Base-by-base conservation (phyloP, 2,888 invertebrate species). In the Theristus sp. region DNA sequence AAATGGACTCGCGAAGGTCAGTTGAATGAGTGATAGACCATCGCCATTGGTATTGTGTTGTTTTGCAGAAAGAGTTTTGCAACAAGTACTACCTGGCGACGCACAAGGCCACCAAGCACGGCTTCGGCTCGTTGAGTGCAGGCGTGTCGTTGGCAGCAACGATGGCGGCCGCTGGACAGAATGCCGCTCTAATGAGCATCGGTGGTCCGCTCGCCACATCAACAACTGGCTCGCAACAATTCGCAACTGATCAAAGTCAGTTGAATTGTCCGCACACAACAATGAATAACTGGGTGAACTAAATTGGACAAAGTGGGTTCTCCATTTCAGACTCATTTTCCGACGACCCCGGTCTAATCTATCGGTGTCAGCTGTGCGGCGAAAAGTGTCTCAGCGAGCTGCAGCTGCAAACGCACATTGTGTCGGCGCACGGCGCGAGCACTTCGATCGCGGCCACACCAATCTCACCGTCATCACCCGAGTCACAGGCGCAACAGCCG, bases 21-120 rank as follows among this genome's bases (percentile, higher is more conserved):
- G 38, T 17, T 13, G 38, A 38, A 38, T 13, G 17, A 38, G 17
- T 6, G 49, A n/a, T n/a, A n/a, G n/a, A n/a, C n/a, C n/a, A n/a
- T n/a, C n/a, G n/a, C n/a, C n/a, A n/a, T n/a, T 49, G 3, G 3
- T 17, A 49, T 17, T 58, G 22, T 31, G 6, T 58, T 26, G 22
- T 17, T 58, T 47, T 31, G 6, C 62, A 63, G 61, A 89, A 93
- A 75, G 94, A 94, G 78, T 94, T 94, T 77, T 94, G 94, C 79
- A 94, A 94, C 80, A 94, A 93, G 75, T 94, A 94, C 78, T 94
- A 94, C 77, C 80, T 94, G 46, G 93, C 94, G 77, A 94, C 94
- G 61, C 94, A 94, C 79, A 89, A 90, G 75, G 91, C 93, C 31
- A 93, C 93, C 77, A 94, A 93, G 74, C 94, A 94, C 75, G 91